phyloP scores from a whole-genome alignment of 1,140 invertebrate species.

The Scaptomyza montana region DNA sequence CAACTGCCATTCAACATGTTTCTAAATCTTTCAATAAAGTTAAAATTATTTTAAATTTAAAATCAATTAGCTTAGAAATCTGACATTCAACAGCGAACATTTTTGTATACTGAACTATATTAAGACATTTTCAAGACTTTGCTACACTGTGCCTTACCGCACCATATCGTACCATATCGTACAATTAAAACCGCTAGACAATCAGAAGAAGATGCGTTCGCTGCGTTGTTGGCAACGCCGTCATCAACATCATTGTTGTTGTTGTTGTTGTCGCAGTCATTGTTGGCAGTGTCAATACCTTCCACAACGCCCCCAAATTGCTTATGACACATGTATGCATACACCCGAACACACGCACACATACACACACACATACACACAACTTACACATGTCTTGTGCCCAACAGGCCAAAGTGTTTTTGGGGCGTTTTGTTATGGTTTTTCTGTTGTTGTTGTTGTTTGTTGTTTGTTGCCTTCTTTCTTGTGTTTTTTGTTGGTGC shows the following conservation, averaged over 20 bases:
- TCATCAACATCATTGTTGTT: conserved; percentile 9
- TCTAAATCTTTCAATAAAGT: no score
- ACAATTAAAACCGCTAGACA: conserved; percentile 61
- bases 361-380: not conserved
- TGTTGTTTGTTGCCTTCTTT: conserved; percentile 10
- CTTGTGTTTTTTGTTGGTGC: conserved; percentile 17
- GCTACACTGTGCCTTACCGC: conserved; percentile 40
- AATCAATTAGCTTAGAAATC: no score
- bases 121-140: not conserved
- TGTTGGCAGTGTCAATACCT: conserved; percentile 60
- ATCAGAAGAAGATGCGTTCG: conserved; percentile 44
- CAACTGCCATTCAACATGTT: no score
- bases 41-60: no score
- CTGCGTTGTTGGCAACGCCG: conserved; percentile 34
- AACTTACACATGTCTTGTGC: conserved; percentile 23
- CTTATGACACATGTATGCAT: conserved; percentile 11
- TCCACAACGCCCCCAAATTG: conserved; percentile 57
- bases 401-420: conserved; percentile 53
- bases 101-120: no score
- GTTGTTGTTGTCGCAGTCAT: conserved; percentile 27
- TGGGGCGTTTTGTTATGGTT: conserved; percentile 45
- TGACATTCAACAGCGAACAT: no score
- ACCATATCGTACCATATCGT: not conserved
- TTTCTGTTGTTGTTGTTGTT: conserved; percentile 5
- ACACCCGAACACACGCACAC: not conserved